Conservation (phyloP, 2,888 invertebrate genomes). For the Andrena haemorrhoa region DNA sequence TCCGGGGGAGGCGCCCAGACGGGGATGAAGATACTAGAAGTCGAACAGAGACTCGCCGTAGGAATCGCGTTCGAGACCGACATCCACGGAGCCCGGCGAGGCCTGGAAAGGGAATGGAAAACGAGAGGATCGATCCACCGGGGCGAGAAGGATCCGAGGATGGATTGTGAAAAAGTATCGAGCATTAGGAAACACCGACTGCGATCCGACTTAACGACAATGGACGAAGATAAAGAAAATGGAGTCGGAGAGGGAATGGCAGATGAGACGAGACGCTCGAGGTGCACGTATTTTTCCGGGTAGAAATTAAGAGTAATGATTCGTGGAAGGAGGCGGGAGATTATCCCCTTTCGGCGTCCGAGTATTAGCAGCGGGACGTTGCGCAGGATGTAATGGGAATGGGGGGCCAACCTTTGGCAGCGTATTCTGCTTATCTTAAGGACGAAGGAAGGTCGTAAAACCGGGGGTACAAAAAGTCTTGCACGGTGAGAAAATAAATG, state of each 20-base stretch:
- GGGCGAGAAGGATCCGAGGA: conserved; percentile 9
- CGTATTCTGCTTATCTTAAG: no score
- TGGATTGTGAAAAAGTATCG: conserved; percentile 24
- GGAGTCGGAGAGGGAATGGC: conserved; percentile 2
- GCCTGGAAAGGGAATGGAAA: conserved; percentile 35
- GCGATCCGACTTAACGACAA: conserved; percentile 25
- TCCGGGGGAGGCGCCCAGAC: conserved; percentile 44
- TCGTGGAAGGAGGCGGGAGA: background rate
- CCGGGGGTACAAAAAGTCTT: no score
- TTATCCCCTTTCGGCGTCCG: background rate
- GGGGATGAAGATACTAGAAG: conserved; percentile 64
- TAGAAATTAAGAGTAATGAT: conserved; percentile 20
- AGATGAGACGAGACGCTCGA: background rate
- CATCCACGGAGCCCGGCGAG: conserved; percentile 32
- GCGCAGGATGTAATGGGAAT: background rate
- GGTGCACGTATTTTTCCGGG: background rate
- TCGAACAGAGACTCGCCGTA: conserved; percentile 42
- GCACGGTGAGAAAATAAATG: no score
- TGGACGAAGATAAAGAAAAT: conserved; percentile 22
- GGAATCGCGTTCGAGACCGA: conserved; percentile 49
- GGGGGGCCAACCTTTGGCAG: no score
- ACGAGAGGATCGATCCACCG: conserved; percentile 21
- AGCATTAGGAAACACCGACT: conserved; percentile 33
- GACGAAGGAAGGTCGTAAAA: no score
- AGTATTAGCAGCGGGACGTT: background rate